phyloP scores from a whole-genome alignment of 1,140 invertebrate genomes.

The Prorops nasuta region DNA sequence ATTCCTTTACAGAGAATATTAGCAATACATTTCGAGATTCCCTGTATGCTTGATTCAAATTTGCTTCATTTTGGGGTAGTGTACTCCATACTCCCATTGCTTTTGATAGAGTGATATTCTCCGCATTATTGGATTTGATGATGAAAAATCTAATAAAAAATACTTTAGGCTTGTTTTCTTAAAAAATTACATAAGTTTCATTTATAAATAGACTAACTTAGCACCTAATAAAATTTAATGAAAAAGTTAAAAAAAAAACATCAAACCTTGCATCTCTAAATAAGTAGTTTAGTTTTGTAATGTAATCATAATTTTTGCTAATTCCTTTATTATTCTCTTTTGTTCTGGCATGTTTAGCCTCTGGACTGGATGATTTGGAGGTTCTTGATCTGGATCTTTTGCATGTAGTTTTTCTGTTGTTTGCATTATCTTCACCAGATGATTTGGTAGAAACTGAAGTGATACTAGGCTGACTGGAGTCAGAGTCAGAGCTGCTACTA shows the following conservation, averaged over 20 bases:
- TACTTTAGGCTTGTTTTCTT: slow-evolving; percentile 14
- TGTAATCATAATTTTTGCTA: slow-evolving; percentile 77
- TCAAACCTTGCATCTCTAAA: slow-evolving; percentile 82
- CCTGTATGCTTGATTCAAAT: slow-evolving; percentile 90
- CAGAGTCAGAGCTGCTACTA: slow-evolving; percentile 56
- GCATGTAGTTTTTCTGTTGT: slow-evolving; percentile 47
- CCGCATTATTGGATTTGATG: slow-evolving; percentile 97
- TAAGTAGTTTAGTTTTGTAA: slow-evolving; percentile 89
- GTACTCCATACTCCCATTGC: slow-evolving; percentile 97
- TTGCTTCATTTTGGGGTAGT: slow-evolving; percentile 93
- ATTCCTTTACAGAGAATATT: slow-evolving; percentile 97
- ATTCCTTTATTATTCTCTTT: slow-evolving; percentile 57
- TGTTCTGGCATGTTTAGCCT: slow-evolving; percentile 54
- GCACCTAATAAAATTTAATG: background rate
- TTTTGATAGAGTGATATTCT: slow-evolving; percentile 94
- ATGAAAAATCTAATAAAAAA: slow-evolving; percentile 75
- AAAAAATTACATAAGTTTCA: background rate
- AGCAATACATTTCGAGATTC: slow-evolving; percentile 92
- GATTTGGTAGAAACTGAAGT: slow-evolving; percentile 71
- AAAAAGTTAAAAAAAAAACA: slow-evolving; percentile 12
- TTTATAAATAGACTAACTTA: too few relatives aligned
- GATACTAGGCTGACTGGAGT: slow-evolving; percentile 68
- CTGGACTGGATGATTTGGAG: slow-evolving; percentile 52
- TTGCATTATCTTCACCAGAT: slow-evolving; percentile 58
- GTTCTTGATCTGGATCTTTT: slow-evolving; percentile 49